Conservation (phyloP, 2,113 vertebrate genomes). For the Urocitellus parryii region DNA sequence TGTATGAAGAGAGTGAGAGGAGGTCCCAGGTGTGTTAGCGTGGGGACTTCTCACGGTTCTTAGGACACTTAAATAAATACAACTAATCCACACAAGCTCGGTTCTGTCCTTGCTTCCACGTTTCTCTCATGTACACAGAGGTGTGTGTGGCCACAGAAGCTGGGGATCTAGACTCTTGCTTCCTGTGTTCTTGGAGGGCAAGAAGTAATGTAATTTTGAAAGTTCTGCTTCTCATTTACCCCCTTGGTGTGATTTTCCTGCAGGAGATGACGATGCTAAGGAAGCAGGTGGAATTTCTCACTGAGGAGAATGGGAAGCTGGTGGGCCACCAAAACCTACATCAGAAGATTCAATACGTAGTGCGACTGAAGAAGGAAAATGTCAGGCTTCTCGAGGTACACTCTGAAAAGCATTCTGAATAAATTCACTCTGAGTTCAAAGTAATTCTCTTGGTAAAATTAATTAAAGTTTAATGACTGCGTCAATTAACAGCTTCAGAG, state of each 20-base stretch:
- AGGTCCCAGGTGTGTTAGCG: constrained; percentile 81
- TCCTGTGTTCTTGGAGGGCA: neutral
- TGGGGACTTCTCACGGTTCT: neutral
- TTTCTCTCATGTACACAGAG: accelerated
- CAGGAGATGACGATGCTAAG: constrained; percentile 93
- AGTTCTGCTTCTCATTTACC: neutral
- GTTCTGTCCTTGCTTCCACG: too few species aligned
- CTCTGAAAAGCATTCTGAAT: neutral
- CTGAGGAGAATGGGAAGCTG: constrained; percentile 96
- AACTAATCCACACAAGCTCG: neutral
- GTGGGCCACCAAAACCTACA: constrained; percentile 96
- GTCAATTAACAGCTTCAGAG: neutral
- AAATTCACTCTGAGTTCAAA: neutral
- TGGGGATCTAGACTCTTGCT: neutral
- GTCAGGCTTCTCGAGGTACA: constrained; percentile 93
- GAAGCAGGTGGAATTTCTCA: constrained; percentile 91
- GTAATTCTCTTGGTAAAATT: neutral
- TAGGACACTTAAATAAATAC: neutral
- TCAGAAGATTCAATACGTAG: constrained; percentile 97
- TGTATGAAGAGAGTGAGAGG: constrained; percentile 87
- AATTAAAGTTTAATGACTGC: neutral
- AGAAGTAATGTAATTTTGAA: neutral
- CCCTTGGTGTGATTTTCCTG: constrained; percentile 46
- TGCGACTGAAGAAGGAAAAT: constrained; percentile 96
- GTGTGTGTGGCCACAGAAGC: accelerated